phyloP scores from a whole-genome alignment of 2,888 invertebrate genomes.

The Acrobasis repandana region DNA sequence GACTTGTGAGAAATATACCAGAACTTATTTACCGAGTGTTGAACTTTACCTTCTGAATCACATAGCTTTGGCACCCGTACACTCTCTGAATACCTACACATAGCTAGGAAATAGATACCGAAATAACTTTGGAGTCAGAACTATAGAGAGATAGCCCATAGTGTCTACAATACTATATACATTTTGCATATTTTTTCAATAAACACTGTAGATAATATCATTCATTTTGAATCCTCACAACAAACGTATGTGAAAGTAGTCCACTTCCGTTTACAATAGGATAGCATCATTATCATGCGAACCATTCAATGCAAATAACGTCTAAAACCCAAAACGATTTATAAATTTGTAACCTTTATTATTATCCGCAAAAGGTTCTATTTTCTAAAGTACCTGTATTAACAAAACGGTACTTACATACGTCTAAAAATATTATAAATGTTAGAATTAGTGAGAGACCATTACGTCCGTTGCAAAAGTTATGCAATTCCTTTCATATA shows the following conservation, averaged over 20 bases:
- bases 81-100: too few species aligned
- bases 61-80: too few species aligned
- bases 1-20: too few species aligned
- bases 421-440: background rate
- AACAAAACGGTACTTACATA: background rate
- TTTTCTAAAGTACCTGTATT: background rate
- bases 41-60: too few species aligned
- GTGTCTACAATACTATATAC: too few species aligned
- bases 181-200: too few species aligned
- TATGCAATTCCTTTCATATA: background rate
- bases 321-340: background rate
- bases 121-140: too few species aligned
- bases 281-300: background rate
- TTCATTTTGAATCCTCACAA: background rate
- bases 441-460: background rate
- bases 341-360: background rate
- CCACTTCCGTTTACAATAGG: background rate
- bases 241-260: background rate
- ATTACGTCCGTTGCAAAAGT: background rate
- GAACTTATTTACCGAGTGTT: too few species aligned
- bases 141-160: too few species aligned
- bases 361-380: background rate
- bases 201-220: background rate
- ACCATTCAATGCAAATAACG: slow-evolving; percentile 1
- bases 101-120: too few species aligned